Base-by-base conservation (phyloP, 2,113 vertebrate genomes). In the Indicator indicator region DNA sequence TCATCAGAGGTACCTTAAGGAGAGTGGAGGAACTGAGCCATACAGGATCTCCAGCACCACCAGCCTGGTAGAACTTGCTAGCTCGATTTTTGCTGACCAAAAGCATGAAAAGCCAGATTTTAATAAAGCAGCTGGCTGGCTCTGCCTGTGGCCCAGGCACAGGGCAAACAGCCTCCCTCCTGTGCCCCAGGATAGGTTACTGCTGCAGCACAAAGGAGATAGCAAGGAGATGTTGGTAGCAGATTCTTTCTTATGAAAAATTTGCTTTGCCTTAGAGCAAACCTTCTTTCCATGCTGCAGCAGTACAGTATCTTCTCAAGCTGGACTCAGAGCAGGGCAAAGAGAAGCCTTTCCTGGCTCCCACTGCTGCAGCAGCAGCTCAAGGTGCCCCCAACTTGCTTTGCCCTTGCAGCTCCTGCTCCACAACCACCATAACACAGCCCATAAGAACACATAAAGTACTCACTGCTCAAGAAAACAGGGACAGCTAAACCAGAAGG, bases 311-410 rank as follows among this genome's bases (percentile, higher is more conserved):
- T 15, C 24, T 64, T 38, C 58, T 60, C 24, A n/a, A 28, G 33
- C 0, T 7, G 4, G 11, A 3, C 26, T 46, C 20, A 1, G 0
- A 36, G 44, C 52, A 44, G 18, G 4, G 1, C 3, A 7, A 30
- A 33, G 70, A 88, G 20, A 38, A 30, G 20, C 2, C 23, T 38
- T n/a, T 14, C 3, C 54, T 59, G 15, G 9, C 33, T 79, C 27
- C 59, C 7, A 2, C 11, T 2, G 1, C 18, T 21, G 36, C 74
- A 64, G 8, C 27, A 86, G 16, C 52, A 46, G 24, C 23, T 68
- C 62, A 64, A 67, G 26, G 27, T 65, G 50, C 5, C 63, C 59
- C 14, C 24, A 19, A 4, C 30, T n/a, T 2, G 2, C 38, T 62
- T 14, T 70, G 26, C 50, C 72, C 52, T 13, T 15, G 2, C 40